Conservation (phyloP, 2,113 vertebrate genomes). For the Perccottus glenii region DNA sequence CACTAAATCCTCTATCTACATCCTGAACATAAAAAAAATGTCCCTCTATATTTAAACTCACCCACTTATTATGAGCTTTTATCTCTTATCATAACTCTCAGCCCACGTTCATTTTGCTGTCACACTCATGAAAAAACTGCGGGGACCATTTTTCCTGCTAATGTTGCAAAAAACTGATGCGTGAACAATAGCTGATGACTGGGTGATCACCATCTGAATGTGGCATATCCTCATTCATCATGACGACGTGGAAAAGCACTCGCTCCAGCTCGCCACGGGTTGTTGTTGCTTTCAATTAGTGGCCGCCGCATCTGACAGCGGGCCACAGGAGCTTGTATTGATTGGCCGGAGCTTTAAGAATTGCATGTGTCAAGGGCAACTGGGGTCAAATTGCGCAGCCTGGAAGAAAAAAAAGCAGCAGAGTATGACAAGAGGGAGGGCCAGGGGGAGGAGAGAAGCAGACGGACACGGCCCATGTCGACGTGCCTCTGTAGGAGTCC, state of each 20-base stretch:
- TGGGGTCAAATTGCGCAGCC: conserved; percentile 69
- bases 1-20: neutral
- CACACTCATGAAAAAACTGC: conserved; percentile 22
- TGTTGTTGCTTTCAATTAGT: conserved; percentile 72
- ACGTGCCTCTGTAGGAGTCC: conserved; percentile 37
- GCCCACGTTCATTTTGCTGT: conserved; percentile 23
- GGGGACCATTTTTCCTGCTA: conserved; percentile 30
- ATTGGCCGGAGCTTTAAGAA: conserved; percentile 67
- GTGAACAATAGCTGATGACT: conserved; percentile 45
- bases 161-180: conserved; percentile 26
- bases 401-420: conserved; percentile 46
- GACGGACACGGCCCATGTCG: conserved; percentile 50
- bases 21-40: conserved; percentile 1
- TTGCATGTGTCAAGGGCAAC: conserved; percentile 73
- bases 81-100: neutral
- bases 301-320: conserved; percentile 64
- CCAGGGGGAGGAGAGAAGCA: conserved; percentile 36
- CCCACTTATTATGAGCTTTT: neutral
- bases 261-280: conserved; percentile 16
- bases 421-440: conserved; percentile 49
- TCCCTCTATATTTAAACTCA: neutral
- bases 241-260: conserved; percentile 31
- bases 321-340: conserved; percentile 63
- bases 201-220: conserved; percentile 63
- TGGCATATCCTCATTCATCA: conserved; percentile 59